Conservation (phyloP, 23 tunicate genomes). For the Phallusia fumigata region DNA sequence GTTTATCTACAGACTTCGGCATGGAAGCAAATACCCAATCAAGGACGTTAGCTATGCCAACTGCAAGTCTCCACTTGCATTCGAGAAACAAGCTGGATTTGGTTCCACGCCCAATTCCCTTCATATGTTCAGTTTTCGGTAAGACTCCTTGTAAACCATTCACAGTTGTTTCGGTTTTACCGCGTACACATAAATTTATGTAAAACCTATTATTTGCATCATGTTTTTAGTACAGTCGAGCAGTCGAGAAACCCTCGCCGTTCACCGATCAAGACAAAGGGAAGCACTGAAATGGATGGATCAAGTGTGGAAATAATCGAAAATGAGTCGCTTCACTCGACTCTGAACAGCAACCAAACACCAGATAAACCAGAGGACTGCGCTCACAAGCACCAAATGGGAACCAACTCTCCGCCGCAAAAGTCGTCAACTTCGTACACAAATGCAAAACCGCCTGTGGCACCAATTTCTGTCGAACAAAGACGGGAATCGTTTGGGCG, state of each 20-base stretch:
- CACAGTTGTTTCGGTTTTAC: not conserved
- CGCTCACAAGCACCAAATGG: not conserved
- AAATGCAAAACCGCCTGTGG: not conserved
- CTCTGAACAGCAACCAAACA: not conserved
- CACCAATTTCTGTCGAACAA: not conserved
- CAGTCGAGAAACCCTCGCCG: conserved; percentile 14
- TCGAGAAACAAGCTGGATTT: conserved; percentile 10
- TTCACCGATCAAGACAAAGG: conserved; percentile 14
- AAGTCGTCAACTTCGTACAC: not conserved
- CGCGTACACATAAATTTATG: not conserved
- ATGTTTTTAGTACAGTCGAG: not conserved
- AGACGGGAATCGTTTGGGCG: not conserved
- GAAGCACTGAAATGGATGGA: conserved; percentile 29
- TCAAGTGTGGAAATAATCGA: conserved; percentile 51
- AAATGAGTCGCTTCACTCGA: conserved; percentile 34
- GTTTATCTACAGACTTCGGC: not conserved
- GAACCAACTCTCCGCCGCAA: not conserved
- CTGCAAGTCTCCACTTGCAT: conserved; percentile 8
- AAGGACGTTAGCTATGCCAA: conserved; percentile 10
- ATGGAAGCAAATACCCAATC: not conserved
- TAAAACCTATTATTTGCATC: too few species aligned
- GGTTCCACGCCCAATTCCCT: not conserved
- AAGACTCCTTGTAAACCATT: not conserved
- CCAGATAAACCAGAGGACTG: not conserved
- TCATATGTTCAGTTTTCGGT: not conserved